Conservation (phyloP, 2,888 invertebrate species). For the Dryocosmus kuriphilus region DNA sequence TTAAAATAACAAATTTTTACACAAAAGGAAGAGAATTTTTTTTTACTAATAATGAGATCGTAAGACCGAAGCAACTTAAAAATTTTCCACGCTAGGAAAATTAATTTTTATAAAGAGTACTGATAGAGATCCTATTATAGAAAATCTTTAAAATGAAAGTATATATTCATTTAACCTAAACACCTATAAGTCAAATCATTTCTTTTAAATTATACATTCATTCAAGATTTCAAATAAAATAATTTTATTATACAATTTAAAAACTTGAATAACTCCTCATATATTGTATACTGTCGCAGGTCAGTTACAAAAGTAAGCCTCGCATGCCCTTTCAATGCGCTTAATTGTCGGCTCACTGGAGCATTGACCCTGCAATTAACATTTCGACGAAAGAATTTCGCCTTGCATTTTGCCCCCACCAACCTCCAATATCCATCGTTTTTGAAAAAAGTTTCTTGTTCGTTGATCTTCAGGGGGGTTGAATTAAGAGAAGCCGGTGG, state of each 20-base stretch:
- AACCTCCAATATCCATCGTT: neutral
- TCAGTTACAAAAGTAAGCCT: conserved; percentile 30
- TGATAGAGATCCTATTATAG: too few relatives aligned
- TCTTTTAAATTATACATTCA: neutral
- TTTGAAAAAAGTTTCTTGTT: neutral
- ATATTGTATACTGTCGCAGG: conserved; percentile 1
- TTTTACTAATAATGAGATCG: too few relatives aligned
- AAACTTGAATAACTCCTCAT: neutral
- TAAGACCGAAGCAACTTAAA: too few relatives aligned
- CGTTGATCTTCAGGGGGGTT: neutral
- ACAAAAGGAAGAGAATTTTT: too few relatives aligned
- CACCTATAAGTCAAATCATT: too few relatives aligned
- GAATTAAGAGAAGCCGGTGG: neutral
- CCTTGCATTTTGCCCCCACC: neutral
- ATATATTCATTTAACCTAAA: too few relatives aligned
- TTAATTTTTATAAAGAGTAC: too few relatives aligned
- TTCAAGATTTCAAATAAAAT: neutral
- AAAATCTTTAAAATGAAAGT: too few relatives aligned
- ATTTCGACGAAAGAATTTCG: conserved; percentile 39
- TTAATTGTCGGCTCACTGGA: conserved; percentile 40
- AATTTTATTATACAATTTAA: neutral
- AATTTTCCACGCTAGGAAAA: too few relatives aligned
- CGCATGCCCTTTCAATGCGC: conserved; percentile 33
- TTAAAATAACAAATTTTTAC: too few relatives aligned
- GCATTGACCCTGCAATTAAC: conserved; percentile 39